Evolutionary conservation across 2,113 vertebrate genomes (phyloP).

Genomic region (Tachuris rubrigastra): DNA sequence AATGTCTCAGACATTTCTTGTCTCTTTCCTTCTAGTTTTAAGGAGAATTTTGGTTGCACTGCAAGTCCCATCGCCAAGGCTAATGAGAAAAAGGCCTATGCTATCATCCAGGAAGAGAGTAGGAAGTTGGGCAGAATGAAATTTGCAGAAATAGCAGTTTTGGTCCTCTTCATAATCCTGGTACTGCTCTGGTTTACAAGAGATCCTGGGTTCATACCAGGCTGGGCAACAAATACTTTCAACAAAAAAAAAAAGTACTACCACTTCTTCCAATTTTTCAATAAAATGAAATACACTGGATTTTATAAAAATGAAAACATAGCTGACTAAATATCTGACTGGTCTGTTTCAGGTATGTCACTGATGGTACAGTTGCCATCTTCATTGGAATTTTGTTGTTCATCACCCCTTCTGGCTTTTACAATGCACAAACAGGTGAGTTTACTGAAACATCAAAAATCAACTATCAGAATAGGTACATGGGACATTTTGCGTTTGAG

Average conservation of each 20-base stretch:
- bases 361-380: slow-evolving; percentile 86
- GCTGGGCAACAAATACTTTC: slow-evolving; percentile 84
- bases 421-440: slow-evolving; percentile 18
- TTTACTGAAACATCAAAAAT: background rate
- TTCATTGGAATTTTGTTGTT: slow-evolving; percentile 84
- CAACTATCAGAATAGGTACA: background rate
- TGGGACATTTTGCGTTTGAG: background rate
- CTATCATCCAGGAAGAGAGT: slow-evolving; percentile 76
- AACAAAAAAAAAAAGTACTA: slow-evolving; percentile 60
- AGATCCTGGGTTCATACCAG: slow-evolving; percentile 88
- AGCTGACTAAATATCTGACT: background rate
- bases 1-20: background rate
- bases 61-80: background rate
- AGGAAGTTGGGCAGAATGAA: slow-evolving; percentile 79
- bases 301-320: background rate
- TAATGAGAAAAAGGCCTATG: slow-evolving; percentile 71
- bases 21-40: slow-evolving; percentile 74
- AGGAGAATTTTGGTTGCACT: slow-evolving; percentile 81
- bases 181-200: slow-evolving; percentile 91
- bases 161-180: slow-evolving; percentile 77
- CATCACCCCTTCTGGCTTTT: slow-evolving; percentile 79
- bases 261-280: no score
- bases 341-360: slow-evolving; percentile 74
- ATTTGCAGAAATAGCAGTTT: slow-evolving; percentile 81
- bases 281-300: no score